These are phyloP conservation scores for Anguilla pacifica DNA, from an alignment of 2,797 vertebrate species.

Conservation along the genomic window DNA sequence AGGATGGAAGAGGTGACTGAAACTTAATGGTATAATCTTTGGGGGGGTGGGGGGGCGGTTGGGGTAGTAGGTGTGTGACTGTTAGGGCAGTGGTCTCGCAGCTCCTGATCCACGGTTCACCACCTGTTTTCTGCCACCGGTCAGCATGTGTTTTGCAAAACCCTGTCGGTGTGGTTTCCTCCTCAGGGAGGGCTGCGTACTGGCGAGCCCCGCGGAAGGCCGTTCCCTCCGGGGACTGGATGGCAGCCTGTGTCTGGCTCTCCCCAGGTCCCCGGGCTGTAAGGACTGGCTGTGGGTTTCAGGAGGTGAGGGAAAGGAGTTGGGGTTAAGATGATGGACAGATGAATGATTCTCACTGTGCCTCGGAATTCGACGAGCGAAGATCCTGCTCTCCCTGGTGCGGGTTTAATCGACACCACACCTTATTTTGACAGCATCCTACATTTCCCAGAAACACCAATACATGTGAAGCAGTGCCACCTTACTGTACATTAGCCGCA, in stretches of 20 bases:
- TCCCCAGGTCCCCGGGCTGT: not conserved
- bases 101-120: not conserved
- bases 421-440: not conserved
- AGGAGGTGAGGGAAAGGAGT: not conserved
- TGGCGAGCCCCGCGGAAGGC: not conserved
- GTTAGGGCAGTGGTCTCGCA: not conserved
- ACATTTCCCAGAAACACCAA: not conserved
- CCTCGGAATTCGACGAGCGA: not conserved
- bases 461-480: not conserved
- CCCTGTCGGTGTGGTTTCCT: not conserved
- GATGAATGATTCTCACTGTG: not conserved
- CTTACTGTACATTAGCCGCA: too few species aligned
- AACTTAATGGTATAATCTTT: conserved; percentile 38
- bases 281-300: not conserved
- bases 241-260: not conserved
- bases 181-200: not conserved
- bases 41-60: conserved; percentile 37
- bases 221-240: not conserved
- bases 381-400: not conserved
- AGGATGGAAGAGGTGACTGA: conserved; percentile 37
- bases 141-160: not conserved
- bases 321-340: not conserved
- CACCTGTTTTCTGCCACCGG: not conserved
- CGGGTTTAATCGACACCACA: not conserved
- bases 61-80: not conserved